Evolutionary conservation across 2,888 invertebrate species (phyloP).

Genomic region (Chrysolina haemoptera): DNA sequence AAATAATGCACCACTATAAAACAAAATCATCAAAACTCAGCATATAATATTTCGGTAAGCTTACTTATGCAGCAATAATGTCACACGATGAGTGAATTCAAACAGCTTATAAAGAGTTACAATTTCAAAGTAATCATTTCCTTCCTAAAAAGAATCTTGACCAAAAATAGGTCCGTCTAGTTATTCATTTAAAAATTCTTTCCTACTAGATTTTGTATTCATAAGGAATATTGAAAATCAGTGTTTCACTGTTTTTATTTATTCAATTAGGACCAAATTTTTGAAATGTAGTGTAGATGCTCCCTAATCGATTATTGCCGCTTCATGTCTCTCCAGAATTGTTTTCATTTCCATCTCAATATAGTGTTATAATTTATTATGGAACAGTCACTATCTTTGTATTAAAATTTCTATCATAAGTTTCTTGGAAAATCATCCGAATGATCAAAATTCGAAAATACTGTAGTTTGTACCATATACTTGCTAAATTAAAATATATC

Average conservation of each 20-base stretch:
- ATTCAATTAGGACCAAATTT: constrained; percentile 57
- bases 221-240: constrained; percentile 45
- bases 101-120: background rate
- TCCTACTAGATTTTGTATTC: constrained; percentile 50
- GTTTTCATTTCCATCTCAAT: background rate
- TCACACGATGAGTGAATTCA: background rate
- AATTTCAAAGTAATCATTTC: background rate
- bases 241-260: constrained; percentile 52
- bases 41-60: background rate
- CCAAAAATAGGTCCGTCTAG: constrained; percentile 52
- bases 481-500: no score
- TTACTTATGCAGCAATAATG: background rate
- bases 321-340: background rate
- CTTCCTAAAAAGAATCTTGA: background rate
- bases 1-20: background rate
- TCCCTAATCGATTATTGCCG: constrained; percentile 37
- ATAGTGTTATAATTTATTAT: no score
- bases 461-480: no score
- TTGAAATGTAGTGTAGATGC: constrained; percentile 42
- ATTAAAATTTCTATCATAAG: no score
- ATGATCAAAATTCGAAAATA: no score
- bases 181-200: constrained; percentile 43
- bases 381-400: no score
- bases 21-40: background rate
- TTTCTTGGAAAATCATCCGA: no score